Conservation (phyloP, 2,888 invertebrate species). For the Petrophora chlorosata region DNA sequence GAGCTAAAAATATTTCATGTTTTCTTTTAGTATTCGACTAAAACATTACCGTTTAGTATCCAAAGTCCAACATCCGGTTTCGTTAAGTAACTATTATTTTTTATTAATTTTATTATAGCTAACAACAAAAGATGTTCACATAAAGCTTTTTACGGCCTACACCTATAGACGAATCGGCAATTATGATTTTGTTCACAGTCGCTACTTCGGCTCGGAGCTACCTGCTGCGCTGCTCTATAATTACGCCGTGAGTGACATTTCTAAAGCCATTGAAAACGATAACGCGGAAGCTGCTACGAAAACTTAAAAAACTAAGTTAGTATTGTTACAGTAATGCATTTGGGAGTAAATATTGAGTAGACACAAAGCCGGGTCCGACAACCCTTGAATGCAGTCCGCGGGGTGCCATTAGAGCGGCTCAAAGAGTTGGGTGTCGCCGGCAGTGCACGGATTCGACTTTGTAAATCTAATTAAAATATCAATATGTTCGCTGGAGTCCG, state of each 20-base stretch:
- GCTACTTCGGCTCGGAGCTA: constrained; percentile 64
- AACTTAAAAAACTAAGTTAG: constrained; percentile 81
- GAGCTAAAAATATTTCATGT: too few relatives aligned
- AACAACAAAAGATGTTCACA: constrained; percentile 58
- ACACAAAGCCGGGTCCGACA: constrained; percentile 76
- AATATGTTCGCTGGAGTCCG: constrained; percentile 78
- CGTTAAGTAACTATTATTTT: constrained; percentile 43
- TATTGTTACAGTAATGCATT: constrained; percentile 82
- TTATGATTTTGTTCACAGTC: constrained; percentile 64
- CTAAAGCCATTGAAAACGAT: constrained; percentile 80
- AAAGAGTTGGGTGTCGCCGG: constrained; percentile 80
- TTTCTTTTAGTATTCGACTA: too few relatives aligned
- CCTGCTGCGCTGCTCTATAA: constrained; percentile 79
- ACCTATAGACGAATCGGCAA: constrained; percentile 67
- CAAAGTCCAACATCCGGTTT: constrained; percentile 15
- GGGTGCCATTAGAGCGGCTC: constrained; percentile 81
- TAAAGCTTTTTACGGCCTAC: constrained; percentile 54
- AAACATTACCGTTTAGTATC: too few relatives aligned
- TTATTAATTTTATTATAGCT: constrained; percentile 48
- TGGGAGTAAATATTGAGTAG: constrained; percentile 82
- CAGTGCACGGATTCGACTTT: constrained; percentile 71
- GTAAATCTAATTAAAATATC: constrained; percentile 84
- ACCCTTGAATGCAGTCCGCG: constrained; percentile 79
- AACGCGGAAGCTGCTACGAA: constrained; percentile 81
- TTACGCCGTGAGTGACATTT: constrained; percentile 79